Percentiles rank a stretch among this genome's conserved stretches.
Evolutionary conservation across 2,113 vertebrate species (phyloP).

Genomic region (Turnix velox): DNA sequence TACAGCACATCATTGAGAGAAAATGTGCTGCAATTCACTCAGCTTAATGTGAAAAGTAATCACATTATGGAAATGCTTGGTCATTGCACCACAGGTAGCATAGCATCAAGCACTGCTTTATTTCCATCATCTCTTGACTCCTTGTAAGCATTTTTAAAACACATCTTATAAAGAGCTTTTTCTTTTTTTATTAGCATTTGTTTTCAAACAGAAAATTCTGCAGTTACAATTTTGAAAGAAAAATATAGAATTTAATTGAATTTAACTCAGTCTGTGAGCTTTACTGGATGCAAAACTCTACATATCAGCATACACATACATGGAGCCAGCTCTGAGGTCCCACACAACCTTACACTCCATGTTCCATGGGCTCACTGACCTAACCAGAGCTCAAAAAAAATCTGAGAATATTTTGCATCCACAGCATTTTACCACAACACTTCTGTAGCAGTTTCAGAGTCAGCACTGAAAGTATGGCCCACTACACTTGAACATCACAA

Average conservation of each 20-base stretch:
- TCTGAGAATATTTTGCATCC: not conserved
- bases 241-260: not conserved
- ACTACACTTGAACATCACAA: not conserved
- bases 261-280: not conserved
- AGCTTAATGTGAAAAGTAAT: not conserved
- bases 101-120: not conserved
- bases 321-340: not conserved
- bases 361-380: not conserved
- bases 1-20: not conserved
- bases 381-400: not conserved
- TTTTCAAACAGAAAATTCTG: not conserved
- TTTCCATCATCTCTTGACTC: not conserved
- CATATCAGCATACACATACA: not conserved
- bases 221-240: not conserved
- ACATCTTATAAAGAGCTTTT: not conserved
- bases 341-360: accelerated
- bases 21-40: not conserved
- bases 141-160: not conserved
- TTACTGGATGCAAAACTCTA: not conserved
- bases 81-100: not conserved
- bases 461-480: not conserved
- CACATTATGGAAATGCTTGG: not conserved
- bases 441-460: not conserved
- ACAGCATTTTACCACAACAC: not conserved
- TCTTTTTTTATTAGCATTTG: not conserved